Evolutionary conservation across 2,888 invertebrate genomes (phyloP).

Genomic region (Morpho deidamia): DNA sequence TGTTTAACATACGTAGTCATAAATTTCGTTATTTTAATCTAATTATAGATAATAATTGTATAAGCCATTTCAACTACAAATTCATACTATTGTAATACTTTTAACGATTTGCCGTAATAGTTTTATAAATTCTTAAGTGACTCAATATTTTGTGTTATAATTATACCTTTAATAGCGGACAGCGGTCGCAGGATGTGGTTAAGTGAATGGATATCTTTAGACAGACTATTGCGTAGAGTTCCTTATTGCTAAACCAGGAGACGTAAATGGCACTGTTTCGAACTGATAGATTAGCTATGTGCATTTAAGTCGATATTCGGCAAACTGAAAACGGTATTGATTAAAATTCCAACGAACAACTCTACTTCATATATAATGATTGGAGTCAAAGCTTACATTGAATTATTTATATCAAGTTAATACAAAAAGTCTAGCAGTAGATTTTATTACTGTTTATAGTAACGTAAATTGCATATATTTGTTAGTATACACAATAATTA

Average conservation of each 20-base stretch:
- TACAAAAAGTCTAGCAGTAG: neutral
- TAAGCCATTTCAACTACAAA: too few species aligned
- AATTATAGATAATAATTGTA: too few species aligned
- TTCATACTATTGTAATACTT: too few species aligned
- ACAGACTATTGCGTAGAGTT: conserved; percentile 32
- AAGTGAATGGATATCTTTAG: conserved; percentile 24
- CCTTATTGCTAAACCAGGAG: conserved; percentile 43
- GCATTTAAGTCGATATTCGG: conserved; percentile 18
- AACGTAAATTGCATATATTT: neutral
- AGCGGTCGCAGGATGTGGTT: conserved; percentile 23
- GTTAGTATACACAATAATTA: neutral
- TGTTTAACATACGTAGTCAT: too few species aligned
- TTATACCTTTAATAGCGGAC: neutral
- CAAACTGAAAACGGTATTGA: conserved; percentile 26
- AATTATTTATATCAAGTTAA: neutral
- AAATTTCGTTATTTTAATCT: too few species aligned
- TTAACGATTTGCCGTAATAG: too few species aligned
- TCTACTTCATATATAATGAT: conserved; percentile 3
- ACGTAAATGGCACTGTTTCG: conserved; percentile 43
- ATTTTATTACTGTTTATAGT: neutral
- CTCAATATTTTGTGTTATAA: neutral
- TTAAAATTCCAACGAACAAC: conserved; percentile 36
- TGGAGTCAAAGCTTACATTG: conserved; percentile 5
- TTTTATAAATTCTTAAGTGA: too few species aligned
- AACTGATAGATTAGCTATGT: conserved; percentile 24